Percentiles rank a stretch among this genome's conserved stretches.
These are phyloP conservation scores for Lycorma delicatula DNA, from an alignment of 1,140 invertebrate genomes.

Conservation along the genomic window DNA sequence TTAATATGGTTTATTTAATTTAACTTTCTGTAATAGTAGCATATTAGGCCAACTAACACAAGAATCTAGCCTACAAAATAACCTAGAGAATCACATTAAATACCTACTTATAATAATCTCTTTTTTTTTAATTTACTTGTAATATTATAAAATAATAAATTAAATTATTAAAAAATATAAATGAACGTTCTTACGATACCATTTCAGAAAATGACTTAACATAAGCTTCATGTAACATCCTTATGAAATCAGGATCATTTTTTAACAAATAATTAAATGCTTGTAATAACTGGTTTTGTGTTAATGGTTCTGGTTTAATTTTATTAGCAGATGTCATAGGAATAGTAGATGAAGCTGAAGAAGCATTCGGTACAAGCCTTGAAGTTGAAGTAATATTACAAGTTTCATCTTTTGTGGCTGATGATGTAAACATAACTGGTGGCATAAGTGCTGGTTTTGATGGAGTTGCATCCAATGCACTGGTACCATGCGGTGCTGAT, in stretches of 20 bases:
- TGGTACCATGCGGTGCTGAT: slow-evolving; percentile 41
- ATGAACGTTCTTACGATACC: slow-evolving; percentile 42
- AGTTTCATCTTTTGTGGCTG: slow-evolving; percentile 26
- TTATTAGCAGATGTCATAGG: slow-evolving; percentile 12
- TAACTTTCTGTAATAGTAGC: too few relatives aligned
- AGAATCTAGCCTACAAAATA: too few relatives aligned
- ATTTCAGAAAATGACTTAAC: slow-evolving; percentile 73
- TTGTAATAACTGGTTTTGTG: slow-evolving; percentile 77
- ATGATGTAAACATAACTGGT: slow-evolving; percentile 68
- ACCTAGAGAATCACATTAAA: too few relatives aligned
- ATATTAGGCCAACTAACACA: too few relatives aligned
- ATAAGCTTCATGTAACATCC: slow-evolving; percentile 82
- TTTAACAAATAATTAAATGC: slow-evolving; percentile 78
- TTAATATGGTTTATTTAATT: too few relatives aligned
- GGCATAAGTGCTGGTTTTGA: slow-evolving; percentile 66
- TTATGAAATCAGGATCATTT: slow-evolving; percentile 77
- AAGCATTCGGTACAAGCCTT: not conserved
- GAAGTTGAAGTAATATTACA: not conserved
- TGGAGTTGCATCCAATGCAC: slow-evolving; percentile 42
- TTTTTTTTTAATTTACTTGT: too few relatives aligned
- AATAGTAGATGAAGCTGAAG: slow-evolving; percentile 19
- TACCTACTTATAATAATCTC: too few relatives aligned
- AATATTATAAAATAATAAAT: too few relatives aligned
- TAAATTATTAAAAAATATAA: too few relatives aligned
- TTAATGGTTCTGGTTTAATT: slow-evolving; percentile 58